phyloP scores from a whole-genome alignment of 2,888 invertebrate genomes.

The Iphiclides podalirius region DNA sequence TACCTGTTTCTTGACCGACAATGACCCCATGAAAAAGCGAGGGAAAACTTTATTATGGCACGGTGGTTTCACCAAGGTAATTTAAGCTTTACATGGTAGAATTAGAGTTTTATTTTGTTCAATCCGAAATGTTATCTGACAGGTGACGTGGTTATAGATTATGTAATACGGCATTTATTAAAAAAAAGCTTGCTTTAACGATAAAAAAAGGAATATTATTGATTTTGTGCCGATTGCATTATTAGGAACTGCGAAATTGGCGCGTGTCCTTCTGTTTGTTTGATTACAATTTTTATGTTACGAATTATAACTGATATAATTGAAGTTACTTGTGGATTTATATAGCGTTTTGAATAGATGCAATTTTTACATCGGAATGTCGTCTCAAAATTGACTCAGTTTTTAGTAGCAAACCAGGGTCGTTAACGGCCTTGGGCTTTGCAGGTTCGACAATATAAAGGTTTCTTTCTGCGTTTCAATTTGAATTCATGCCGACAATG shows the following conservation, averaged over 20 bases:
- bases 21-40: slow-evolving; percentile 67
- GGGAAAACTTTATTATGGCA: slow-evolving; percentile 40
- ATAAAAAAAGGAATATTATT: slow-evolving; percentile 9
- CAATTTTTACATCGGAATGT: too few species aligned
- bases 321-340: too few species aligned
- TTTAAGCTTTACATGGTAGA: accelerated
- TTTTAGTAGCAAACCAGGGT: too few species aligned
- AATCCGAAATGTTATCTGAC: slow-evolving; percentile 14
- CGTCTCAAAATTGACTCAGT: too few species aligned
- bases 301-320: too few species aligned
- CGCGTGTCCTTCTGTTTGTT: too few species aligned
- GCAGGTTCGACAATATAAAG: too few species aligned
- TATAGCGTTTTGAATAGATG: too few species aligned
- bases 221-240: neutral
- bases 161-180: slow-evolving; percentile 17
- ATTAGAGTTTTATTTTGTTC: slow-evolving; percentile 19
- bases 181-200: slow-evolving; percentile 10
- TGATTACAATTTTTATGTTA: too few species aligned
- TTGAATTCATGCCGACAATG: neutral
- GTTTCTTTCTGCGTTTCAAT: neutral
- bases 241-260: neutral
- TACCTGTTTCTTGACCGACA: slow-evolving; percentile 71
- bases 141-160: slow-evolving; percentile 24
- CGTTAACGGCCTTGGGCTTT: too few species aligned
- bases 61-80: slow-evolving; percentile 19